Base-by-base conservation (phyloP, 2,888 invertebrate genomes). In the Acrobasis consociella region DNA sequence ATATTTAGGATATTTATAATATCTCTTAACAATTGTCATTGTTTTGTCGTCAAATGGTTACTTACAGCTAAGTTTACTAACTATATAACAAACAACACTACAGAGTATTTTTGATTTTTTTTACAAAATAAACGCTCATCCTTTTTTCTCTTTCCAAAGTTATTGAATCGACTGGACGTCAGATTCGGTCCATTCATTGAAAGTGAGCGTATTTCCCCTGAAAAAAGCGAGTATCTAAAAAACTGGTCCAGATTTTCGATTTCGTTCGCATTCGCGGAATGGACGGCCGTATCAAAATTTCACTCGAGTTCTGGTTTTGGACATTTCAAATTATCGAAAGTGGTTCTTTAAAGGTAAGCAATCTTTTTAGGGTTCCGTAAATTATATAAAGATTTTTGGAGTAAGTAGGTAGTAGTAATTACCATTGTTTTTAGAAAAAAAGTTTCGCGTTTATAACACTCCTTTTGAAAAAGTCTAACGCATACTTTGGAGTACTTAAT, bases 181-280 rank as follows among this genome's bases (percentile, higher is more conserved):
- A 13, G 46, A 46, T 46, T 46, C 46, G n/a, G 46, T n/a, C 46
- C 46, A 46, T 46, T 46, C 13, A 46, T 46, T 46, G 46, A 46
- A 46, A 46, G 46, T n/a, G 46, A 50, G 15, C 9, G 50, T 50
- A 15, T 22, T 16, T 16, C 17, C 16, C 22, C 50, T 9, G 17
- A 50, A 50, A 17, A 16, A n/a, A 16, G 46, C 11, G 1, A 5
- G 46, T n/a, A 46, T 46, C 52, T 52, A 22, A 17, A 52, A 52
- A 52, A 52, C 52, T 52, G 52, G 52, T 52, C 22, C 31, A 52
- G 16, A 52, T 22, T 52, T 52, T 52, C 52, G 52, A 52, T 52
- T 52, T 52, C 52, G 31, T 22, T 31, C 8, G 31, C n/a, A 52
- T 52, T 31, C 46, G n/a, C 46, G 46, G 11, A 46, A 46, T 46